These are phyloP conservation scores for Uloborus plumipes DNA, from an alignment of 2,888 invertebrate species.

Conservation along the genomic window DNA sequence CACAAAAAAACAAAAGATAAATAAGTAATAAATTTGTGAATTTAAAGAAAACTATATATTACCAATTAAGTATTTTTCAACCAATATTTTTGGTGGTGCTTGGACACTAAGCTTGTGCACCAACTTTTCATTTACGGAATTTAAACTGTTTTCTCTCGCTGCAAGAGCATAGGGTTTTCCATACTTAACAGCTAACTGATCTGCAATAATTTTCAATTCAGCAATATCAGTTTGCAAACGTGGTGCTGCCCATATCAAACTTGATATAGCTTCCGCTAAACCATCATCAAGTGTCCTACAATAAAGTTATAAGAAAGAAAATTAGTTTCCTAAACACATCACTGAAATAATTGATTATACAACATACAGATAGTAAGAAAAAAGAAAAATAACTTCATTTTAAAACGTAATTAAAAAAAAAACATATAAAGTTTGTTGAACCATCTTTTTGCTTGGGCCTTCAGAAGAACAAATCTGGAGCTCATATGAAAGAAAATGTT, in stretches of 20 bases:
- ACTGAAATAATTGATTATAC: too few relatives aligned
- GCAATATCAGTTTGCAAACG: constrained; percentile 79
- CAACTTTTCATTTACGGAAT: constrained; percentile 89
- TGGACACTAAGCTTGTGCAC: constrained; percentile 94
- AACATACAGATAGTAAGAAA: too few relatives aligned
- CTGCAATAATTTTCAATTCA: constrained; percentile 84
- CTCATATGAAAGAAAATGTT: too few relatives aligned
- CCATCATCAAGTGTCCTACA: constrained; percentile 87
- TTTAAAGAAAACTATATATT: constrained; percentile 20
- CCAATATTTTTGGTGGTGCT: constrained; percentile 93
- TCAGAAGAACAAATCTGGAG: too few relatives aligned
- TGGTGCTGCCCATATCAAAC: constrained; percentile 97
- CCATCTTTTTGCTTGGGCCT: too few relatives aligned
- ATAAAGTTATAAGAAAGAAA: too few relatives aligned
- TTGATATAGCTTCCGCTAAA: constrained; percentile 94
- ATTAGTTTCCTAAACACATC: too few relatives aligned
- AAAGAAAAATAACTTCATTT: too few relatives aligned
- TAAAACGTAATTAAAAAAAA: too few relatives aligned
- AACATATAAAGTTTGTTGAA: too few relatives aligned
- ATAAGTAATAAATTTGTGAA: background rate
- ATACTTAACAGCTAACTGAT: constrained; percentile 91
- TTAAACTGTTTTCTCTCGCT: constrained; percentile 84
- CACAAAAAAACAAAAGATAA: background rate
- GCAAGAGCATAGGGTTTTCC: constrained; percentile 93
- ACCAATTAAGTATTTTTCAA: constrained; percentile 80